Conservation (phyloP, 2,888 invertebrate species). For the Yponomeuta malinellus region DNA sequence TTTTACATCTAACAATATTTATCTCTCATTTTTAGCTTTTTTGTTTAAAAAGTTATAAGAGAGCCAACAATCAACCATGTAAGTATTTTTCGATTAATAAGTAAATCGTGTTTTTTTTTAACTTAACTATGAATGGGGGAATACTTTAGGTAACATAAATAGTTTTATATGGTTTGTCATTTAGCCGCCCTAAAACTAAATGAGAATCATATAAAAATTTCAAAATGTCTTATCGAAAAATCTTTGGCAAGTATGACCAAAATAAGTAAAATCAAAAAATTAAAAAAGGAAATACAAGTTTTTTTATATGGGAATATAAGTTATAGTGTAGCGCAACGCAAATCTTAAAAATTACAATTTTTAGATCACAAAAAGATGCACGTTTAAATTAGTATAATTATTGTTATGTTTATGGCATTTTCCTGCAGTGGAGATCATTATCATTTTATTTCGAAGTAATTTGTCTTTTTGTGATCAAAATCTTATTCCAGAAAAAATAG, state of each 20-base stretch:
- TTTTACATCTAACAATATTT: neutral
- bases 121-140: constrained; percentile 54
- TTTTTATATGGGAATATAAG: neutral
- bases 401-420: neutral
- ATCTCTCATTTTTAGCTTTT: constrained; percentile 1
- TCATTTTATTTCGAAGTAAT: neutral
- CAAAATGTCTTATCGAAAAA: constrained; percentile 17
- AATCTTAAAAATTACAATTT: neutral
- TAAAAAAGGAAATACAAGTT: neutral
- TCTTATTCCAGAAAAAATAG: neutral
- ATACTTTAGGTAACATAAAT: constrained; percentile 52
- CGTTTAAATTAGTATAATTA: neutral
- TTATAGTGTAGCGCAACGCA: neutral
- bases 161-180: constrained; percentile 71
- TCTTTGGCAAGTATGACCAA: constrained; percentile 12
- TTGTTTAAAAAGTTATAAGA: neutral
- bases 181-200: constrained; percentile 75
- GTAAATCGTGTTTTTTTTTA: constrained; percentile 36
- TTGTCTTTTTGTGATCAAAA: constrained; percentile 15
- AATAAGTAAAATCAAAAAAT: neutral
- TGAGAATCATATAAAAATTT: constrained; percentile 62
- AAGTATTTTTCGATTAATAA: constrained; percentile 17
- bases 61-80: constrained; percentile 12
- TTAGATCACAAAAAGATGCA: constrained; percentile 12
- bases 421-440: constrained; percentile 8